phyloP scores from a whole-genome alignment of 2,797 vertebrate species.

The Aulostomus chinensis region DNA sequence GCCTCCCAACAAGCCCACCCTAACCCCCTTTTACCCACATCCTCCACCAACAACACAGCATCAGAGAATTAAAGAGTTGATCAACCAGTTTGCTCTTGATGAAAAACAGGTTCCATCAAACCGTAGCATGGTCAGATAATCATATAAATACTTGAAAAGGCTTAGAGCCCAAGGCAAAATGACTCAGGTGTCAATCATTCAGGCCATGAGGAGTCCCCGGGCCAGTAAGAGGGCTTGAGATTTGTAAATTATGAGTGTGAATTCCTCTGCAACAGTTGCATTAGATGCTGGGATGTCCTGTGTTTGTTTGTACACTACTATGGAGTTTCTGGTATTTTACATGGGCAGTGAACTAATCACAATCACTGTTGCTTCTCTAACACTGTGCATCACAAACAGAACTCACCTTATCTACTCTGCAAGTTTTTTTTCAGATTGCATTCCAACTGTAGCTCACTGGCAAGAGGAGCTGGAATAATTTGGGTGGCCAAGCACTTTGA shows the following conservation, averaged over 20 bases:
- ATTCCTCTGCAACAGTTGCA: slow-evolving; percentile 10
- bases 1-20: slow-evolving; percentile 1
- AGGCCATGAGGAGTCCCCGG: slow-evolving; percentile 6
- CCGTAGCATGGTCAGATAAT: slow-evolving; percentile 48
- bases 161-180: slow-evolving; percentile 25
- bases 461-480: no score
- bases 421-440: no score
- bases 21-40: slow-evolving; percentile 21
- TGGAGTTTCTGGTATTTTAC: no score
- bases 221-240: slow-evolving; percentile 9
- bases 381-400: no score
- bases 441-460: no score
- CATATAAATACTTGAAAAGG: slow-evolving; percentile 40
- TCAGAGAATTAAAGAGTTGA: slow-evolving; percentile 48
- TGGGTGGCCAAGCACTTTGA: no score
- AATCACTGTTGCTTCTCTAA: no score
- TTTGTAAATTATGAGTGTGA: slow-evolving; percentile 6
- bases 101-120: slow-evolving; percentile 57
- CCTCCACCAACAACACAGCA: slow-evolving; percentile 37
- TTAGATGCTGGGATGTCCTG: neutral
- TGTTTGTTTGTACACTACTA: neutral
- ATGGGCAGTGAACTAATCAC: no score
- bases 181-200: slow-evolving; percentile 10
- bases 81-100: slow-evolving; percentile 66
- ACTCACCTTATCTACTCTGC: no score